These are phyloP conservation scores for Hemibagrus wyckioides DNA, from an alignment of 2,113 vertebrate genomes.

Conservation along the genomic window DNA sequence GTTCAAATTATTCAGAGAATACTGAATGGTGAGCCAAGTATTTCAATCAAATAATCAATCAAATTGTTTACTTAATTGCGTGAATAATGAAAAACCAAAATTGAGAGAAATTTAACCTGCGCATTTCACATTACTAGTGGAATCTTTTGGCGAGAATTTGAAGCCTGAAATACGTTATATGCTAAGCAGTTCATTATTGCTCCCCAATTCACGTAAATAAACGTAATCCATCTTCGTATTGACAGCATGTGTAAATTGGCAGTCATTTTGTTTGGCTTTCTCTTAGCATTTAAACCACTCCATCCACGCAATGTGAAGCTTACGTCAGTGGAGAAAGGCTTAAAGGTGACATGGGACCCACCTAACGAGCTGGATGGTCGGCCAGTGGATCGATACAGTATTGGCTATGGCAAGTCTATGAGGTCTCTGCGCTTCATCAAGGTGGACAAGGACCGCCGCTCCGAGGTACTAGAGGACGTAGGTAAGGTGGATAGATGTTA, in stretches of 20 bases:
- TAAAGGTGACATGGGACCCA: constrained; percentile 76
- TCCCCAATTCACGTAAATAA: not conserved
- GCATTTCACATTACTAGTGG: not conserved
- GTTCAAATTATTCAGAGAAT: not conserved
- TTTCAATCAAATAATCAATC: no score
- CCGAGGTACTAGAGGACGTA: constrained; percentile 74
- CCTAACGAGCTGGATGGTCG: constrained; percentile 73
- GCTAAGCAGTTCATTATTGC: not conserved
- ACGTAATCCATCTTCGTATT: not conserved
- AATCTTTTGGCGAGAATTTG: not conserved
- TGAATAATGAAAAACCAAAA: no score
- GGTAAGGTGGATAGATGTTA: constrained; percentile 65
- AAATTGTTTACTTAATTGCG: no score
- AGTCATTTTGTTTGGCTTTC: not conserved
- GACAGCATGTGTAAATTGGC: not conserved
- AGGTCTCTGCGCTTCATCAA: constrained; percentile 74
- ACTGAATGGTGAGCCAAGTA: not conserved
- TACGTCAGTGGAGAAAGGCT: constrained; percentile 68
- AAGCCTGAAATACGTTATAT: not conserved
- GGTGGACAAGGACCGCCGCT: constrained; percentile 66
- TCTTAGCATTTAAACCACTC: constrained; percentile 67
- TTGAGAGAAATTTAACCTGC: not conserved
- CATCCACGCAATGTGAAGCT: constrained; percentile 76
- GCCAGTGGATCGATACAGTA: constrained; percentile 71
- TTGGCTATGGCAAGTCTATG: constrained; percentile 77